Base-by-base conservation (phyloP, 2,797 vertebrate species). In the Momotus momota region DNA sequence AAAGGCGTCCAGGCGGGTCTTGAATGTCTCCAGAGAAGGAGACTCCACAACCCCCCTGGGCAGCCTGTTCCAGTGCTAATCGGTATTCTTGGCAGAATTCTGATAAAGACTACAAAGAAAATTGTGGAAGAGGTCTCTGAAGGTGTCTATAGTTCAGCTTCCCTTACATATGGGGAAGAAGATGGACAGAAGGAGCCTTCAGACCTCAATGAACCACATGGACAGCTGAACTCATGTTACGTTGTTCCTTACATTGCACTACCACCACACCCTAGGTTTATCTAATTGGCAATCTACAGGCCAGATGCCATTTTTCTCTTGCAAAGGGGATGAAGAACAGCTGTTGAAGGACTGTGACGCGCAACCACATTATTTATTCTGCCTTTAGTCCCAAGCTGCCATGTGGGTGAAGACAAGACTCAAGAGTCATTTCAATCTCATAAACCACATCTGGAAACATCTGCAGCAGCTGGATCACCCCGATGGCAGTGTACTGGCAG, bases 151-250 rank as follows among this genome's bases (percentile, higher is more conserved):
- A 54, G n/a, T 66, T 52, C 66, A 71, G 31, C 33, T 70, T 49
- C 45, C 35, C 46, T 60, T 65, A 18, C 8, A 9, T 18, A 12
- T 15, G 12, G 26, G 60, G 41, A 84, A 81, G 81, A 74, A 61
- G 61, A 65, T 3, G 23, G 55, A 31, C n/a, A 88, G 75, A 46
- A 83, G 41, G 12, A 87, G 31, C 38, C 35, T 87, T 52, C 51
- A 73, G 71, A 67, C 10, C 16, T 8, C 0, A 0, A 17, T 3
- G 25, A 87, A 52, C 17, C 35, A 1, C 4, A 8, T 31, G 62
- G 62, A 45, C 49, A 84, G 8, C n/a, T 64, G 23, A 33, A 52
- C 17, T 19, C 7, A 2, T 4, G 25, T 66, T 66, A 31, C 38
- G 7, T 43, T 45, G 25, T 1, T 73, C 45, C 45, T 40, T 33